Conservation (phyloP, 2,797 vertebrate genomes). For the Rhadinocentrus ornatus region DNA sequence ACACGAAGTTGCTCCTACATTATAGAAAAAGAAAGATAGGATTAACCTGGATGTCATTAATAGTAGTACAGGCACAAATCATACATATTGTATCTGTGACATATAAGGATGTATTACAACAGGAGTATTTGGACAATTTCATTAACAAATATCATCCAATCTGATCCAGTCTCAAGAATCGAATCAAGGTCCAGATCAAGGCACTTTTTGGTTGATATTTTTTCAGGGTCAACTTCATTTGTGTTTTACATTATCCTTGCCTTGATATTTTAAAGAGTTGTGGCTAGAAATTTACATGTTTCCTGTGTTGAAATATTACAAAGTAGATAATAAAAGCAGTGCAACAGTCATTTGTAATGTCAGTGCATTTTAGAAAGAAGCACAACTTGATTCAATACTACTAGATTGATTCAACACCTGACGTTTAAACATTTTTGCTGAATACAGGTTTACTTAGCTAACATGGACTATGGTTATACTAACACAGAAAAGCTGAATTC, state of each 20-base stretch:
- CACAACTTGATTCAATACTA: not conserved
- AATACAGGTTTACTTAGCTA: not conserved
- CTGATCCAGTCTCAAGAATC: not conserved
- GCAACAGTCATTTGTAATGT: not conserved
- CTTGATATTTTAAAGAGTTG: not conserved
- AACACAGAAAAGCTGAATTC: not conserved
- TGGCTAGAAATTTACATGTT: not conserved
- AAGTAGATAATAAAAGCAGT: not conserved
- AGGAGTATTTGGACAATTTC: not conserved
- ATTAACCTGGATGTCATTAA: not conserved
- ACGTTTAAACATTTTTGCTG: not conserved
- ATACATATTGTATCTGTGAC: not conserved
- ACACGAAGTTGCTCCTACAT: not conserved
- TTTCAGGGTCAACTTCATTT: too few relatives aligned
- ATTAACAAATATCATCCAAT: not conserved
- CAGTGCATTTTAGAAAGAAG: not conserved
- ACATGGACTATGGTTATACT: not conserved
- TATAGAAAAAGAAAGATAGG: not conserved
- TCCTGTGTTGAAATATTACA: not conserved
- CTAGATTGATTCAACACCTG: not conserved
- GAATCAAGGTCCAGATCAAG: not conserved
- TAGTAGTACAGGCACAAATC: not conserved
- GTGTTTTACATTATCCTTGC: not conserved
- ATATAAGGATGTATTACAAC: not conserved
- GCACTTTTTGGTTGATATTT: not conserved